These are phyloP conservation scores for Drosophila birchii DNA, from an alignment of 2,888 invertebrate genomes.

Conservation along the genomic window DNA sequence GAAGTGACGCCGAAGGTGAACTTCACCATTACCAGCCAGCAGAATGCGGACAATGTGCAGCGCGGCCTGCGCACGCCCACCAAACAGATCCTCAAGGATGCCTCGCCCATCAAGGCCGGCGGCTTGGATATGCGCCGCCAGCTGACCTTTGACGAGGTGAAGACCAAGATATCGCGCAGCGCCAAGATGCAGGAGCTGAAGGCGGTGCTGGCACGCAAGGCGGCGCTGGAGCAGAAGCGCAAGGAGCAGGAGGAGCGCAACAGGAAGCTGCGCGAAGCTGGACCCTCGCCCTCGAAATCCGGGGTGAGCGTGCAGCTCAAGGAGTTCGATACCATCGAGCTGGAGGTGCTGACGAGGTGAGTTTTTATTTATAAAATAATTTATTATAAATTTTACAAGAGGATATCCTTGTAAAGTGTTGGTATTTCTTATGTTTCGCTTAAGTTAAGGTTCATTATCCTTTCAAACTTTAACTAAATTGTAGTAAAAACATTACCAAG, in stretches of 20 bases:
- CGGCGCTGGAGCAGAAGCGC: slow-evolving; percentile 88
- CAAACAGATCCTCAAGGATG: slow-evolving; percentile 84
- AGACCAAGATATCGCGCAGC: slow-evolving; percentile 88
- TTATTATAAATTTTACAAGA: not conserved
- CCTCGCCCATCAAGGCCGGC: slow-evolving; percentile 72
- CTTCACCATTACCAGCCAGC: slow-evolving; percentile 66
- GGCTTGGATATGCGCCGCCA: slow-evolving; percentile 85
- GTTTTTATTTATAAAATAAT: slow-evolving; percentile 7
- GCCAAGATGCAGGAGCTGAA: slow-evolving; percentile 89
- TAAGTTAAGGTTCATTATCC: not conserved
- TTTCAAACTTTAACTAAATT: no score
- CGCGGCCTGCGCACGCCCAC: slow-evolving; percentile 82
- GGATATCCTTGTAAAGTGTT: not conserved
- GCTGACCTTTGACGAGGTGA: slow-evolving; percentile 89
- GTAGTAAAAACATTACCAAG: not conserved
- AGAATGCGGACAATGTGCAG: slow-evolving; percentile 77
- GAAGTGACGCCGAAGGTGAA: slow-evolving; percentile 70
- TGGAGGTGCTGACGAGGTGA: slow-evolving; percentile 91
- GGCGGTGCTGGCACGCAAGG: slow-evolving; percentile 88
- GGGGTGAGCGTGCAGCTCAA: slow-evolving; percentile 85
- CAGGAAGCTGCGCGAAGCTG: slow-evolving; percentile 77
- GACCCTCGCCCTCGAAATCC: slow-evolving; percentile 66
- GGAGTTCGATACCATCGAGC: slow-evolving; percentile 90
- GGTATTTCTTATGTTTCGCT: not conserved
- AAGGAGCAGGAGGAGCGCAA: slow-evolving; percentile 83